A percentile compares a stretch with the other conserved stretches of the same genome.
phyloP scores from a whole-genome alignment of 1,140 invertebrate species.

The Cydia amplana region DNA sequence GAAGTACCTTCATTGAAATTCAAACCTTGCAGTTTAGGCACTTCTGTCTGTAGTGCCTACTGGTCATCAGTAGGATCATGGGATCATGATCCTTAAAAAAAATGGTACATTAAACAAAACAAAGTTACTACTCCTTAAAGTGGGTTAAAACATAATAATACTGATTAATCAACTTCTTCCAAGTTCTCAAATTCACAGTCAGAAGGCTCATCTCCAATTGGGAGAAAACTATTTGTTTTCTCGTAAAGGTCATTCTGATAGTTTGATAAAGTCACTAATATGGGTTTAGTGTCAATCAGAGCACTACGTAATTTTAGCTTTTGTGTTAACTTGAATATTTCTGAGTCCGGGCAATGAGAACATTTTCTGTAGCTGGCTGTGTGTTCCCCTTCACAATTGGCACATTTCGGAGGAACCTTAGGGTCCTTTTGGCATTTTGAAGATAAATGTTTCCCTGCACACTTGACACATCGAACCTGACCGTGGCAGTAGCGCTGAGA shows the following conservation, averaged over 20 bases:
- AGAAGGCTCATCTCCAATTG: not conserved
- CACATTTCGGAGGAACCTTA: slow-evolving; percentile 55
- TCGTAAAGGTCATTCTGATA: slow-evolving; percentile 7
- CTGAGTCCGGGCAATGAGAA: slow-evolving; percentile 46
- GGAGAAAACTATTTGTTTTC: not conserved
- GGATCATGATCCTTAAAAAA: too few species aligned
- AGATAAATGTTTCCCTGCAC: slow-evolving; percentile 51
- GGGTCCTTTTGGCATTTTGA: slow-evolving; percentile 50
- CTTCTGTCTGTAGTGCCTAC: too few species aligned
- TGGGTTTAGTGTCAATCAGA: not conserved
- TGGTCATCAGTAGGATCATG: too few species aligned
- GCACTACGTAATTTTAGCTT: not conserved
- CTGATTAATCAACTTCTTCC: not conserved
- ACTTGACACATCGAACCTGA: slow-evolving; percentile 57
- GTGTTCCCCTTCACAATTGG: slow-evolving; percentile 58
- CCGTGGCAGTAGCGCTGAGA: slow-evolving; percentile 58
- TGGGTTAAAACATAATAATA: not conserved
- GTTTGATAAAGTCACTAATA: slow-evolving; percentile 8
- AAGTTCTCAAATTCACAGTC: not conserved
- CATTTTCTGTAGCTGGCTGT: slow-evolving; percentile 59
- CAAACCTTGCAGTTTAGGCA: too few species aligned
- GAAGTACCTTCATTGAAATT: too few species aligned
- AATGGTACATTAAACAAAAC: too few species aligned
- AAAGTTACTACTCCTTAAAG: too few species aligned
- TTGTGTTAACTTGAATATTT: slow-evolving; percentile 32